These are phyloP conservation scores for Aphis craccivora DNA, from an alignment of 1,140 invertebrate genomes.

Conservation along the genomic window DNA sequence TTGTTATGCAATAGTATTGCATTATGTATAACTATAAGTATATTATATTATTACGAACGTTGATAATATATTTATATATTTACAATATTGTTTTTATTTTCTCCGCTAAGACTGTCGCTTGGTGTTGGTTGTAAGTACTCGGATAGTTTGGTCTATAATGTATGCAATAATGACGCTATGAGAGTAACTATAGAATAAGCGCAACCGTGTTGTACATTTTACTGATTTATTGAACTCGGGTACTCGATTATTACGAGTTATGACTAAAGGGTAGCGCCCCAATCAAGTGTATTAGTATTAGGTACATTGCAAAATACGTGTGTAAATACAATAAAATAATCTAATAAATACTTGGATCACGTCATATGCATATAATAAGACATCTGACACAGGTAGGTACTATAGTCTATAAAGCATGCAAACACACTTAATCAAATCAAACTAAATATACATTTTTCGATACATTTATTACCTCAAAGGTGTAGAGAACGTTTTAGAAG, in stretches of 20 bases:
- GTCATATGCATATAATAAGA: background rate
- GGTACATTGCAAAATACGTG: background rate
- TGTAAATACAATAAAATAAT: conserved; percentile 8
- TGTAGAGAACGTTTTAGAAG: too few relatives aligned
- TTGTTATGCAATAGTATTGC: background rate
- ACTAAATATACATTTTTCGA: background rate
- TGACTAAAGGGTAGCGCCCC: background rate
- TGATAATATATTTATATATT: background rate
- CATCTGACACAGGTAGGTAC: background rate
- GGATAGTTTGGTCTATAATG: background rate
- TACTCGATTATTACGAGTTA: background rate
- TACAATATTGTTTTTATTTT: background rate
- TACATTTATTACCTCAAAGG: background rate
- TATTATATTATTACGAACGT: background rate
- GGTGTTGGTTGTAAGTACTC: background rate
- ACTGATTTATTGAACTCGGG: background rate
- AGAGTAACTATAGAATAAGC: too few relatives aligned
- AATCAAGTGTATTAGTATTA: background rate
- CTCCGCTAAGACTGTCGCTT: background rate
- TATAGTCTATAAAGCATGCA: background rate
- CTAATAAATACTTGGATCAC: background rate
- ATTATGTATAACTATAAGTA: background rate
- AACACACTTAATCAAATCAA: background rate
- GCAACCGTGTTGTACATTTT: background rate
- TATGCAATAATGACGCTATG: too few relatives aligned